These are phyloP conservation scores for Silurus lanzhouensis DNA, from an alignment of 2,797 vertebrate genomes.

Conservation along the genomic window DNA sequence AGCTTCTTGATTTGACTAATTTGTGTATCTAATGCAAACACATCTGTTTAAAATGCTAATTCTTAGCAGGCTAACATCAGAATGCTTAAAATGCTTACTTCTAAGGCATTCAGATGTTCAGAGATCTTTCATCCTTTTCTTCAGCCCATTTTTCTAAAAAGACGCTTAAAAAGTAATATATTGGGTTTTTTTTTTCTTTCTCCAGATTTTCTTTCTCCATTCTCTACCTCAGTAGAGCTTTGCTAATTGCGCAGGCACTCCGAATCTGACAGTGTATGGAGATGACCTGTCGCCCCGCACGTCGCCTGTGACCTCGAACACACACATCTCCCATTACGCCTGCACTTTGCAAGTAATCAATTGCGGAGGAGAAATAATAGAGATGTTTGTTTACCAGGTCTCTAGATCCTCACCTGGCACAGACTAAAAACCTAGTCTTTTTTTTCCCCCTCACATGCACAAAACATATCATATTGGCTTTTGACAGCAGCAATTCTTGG, in stretches of 20 bases:
- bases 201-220: background rate
- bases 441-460: background rate
- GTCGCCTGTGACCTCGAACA: background rate
- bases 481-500: slow-evolving; percentile 41
- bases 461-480: slow-evolving; percentile 35
- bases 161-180: no score
- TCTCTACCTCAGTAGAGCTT: background rate
- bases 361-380: background rate
- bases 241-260: background rate
- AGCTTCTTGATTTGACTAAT: no score
- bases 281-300: background rate
- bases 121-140: background rate
- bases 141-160: background rate
- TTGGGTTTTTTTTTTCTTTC: background rate
- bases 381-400: slow-evolving; percentile 19
- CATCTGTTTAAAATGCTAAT: background rate
- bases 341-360: background rate
- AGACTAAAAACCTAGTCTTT: slow-evolving; percentile 20
- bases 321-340: slow-evolving; percentile 5
- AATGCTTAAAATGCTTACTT: background rate
- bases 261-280: background rate
- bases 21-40: background rate
- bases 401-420: slow-evolving; percentile 5
- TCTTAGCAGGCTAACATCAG: background rate
- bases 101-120: background rate